Evolutionary conservation across 2,113 vertebrate genomes (phyloP).

Genomic region (Peromyscus californicus): DNA sequence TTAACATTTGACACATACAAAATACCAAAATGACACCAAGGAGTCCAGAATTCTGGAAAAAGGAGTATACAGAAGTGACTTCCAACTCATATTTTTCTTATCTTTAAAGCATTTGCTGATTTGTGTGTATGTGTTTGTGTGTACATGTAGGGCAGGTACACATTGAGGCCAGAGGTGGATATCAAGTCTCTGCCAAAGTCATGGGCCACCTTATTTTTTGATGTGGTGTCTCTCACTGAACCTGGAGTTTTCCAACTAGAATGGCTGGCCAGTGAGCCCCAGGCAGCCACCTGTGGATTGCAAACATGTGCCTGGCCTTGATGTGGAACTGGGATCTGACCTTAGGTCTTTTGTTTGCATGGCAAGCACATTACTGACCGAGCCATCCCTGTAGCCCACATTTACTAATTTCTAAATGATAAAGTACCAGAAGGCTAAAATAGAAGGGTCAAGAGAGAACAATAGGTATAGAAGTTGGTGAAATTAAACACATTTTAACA

Average conservation of each 20-base stretch:
- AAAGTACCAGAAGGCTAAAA: background rate
- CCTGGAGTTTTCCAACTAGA: background rate
- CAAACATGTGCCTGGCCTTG: background rate
- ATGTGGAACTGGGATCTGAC: background rate
- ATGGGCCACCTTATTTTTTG: background rate
- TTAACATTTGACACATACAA: background rate
- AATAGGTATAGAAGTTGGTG: background rate
- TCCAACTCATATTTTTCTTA: background rate
- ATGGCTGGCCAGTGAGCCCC: background rate
- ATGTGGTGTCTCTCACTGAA: background rate
- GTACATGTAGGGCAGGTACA: background rate
- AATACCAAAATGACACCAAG: background rate
- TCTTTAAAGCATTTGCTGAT: background rate
- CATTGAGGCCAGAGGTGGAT: background rate
- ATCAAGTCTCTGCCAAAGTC: background rate
- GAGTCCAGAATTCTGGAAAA: background rate
- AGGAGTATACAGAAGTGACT: background rate
- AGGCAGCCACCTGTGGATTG: background rate
- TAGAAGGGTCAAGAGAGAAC: background rate
- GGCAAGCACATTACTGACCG: background rate
- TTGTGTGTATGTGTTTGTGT: background rate
- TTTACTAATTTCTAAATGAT: constrained; percentile 11
- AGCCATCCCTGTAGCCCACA: background rate
- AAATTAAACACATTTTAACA: background rate
- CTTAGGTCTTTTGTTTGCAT: background rate